Conservation (phyloP, 2,888 invertebrate species). For the Sesamia inferens region DNA sequence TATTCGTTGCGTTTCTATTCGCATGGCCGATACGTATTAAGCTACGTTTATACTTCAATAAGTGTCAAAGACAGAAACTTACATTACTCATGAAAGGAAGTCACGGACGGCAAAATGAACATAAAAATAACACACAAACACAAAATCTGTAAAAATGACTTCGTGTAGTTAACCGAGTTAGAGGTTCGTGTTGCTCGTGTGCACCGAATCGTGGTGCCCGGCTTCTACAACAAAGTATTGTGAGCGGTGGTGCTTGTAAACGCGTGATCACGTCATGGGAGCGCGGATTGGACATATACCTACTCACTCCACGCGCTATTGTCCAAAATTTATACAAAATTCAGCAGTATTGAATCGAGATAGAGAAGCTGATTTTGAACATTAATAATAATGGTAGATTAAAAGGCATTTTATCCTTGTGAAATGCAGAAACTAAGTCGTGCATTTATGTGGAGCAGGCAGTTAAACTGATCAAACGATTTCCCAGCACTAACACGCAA, state of each 20-base stretch:
- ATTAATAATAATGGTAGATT: background rate
- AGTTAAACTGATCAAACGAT: slow-evolving; percentile 5
- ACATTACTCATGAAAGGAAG: slow-evolving; percentile 10
- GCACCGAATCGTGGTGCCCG: slow-evolving; percentile 6
- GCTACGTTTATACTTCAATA: slow-evolving; percentile 16
- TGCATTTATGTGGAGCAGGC: background rate
- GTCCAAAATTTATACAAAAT: slow-evolving; percentile 13
- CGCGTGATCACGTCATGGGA: slow-evolving; percentile 36
- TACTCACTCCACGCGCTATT: slow-evolving; percentile 19
- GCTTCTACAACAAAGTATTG: slow-evolving; percentile 15
- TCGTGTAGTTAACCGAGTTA: background rate
- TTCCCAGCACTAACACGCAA: slow-evolving; percentile 13
- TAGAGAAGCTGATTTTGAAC: background rate
- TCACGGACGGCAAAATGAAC: background rate
- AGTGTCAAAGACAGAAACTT: slow-evolving; percentile 28
- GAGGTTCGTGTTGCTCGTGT: background rate
- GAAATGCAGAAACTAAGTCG: background rate
- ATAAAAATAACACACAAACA: background rate
- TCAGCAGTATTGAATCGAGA: background rate
- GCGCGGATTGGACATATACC: background rate
- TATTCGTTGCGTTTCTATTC: slow-evolving; percentile 32
- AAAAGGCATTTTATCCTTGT: background rate
- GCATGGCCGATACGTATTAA: slow-evolving; percentile 11
- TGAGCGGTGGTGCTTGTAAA: slow-evolving; percentile 2
- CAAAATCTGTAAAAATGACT: background rate